Conservation (phyloP, 2,888 invertebrate species). For the Melinaea marsaeus region DNA sequence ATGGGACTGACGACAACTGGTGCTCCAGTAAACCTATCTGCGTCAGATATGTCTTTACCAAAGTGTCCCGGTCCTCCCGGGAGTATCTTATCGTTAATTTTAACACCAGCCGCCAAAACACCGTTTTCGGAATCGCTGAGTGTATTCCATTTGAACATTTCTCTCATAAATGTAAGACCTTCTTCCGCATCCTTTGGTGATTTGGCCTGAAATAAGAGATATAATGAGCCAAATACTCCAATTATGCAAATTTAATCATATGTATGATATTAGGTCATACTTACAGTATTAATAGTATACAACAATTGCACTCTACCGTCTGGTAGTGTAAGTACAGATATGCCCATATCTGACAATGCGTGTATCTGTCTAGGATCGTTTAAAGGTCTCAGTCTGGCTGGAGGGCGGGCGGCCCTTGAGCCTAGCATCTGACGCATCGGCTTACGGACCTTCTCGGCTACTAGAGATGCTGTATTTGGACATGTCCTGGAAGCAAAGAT, state of each 20-base stretch:
- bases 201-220: conserved; percentile 81
- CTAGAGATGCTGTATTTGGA: conserved; percentile 89
- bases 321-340: conserved; percentile 90
- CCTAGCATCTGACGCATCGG: conserved; percentile 92
- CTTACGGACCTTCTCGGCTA: conserved; percentile 89
- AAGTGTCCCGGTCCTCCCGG: conserved; percentile 95
- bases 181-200: conserved; percentile 92
- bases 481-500: conserved; percentile 81
- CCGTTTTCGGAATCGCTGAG: conserved; percentile 79
- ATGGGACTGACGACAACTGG: conserved; percentile 83
- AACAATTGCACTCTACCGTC: conserved; percentile 95
- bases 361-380: conserved; percentile 92
- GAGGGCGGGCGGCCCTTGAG: conserved; percentile 77
- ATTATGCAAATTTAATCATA: background rate
- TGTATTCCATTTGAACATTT: conserved; percentile 94
- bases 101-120: conserved; percentile 57
- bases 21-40: conserved; percentile 79
- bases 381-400: conserved; percentile 87
- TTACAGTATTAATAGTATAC: conserved; percentile 92
- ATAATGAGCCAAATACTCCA: background rate
- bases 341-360: conserved; percentile 95
- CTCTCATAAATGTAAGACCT: conserved; percentile 96
- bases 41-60: conserved; percentile 84
- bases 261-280: conserved; percentile 38
- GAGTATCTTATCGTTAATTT: conserved; percentile 46